Base-by-base conservation (phyloP, 2,797 vertebrate species). In the Acipenser transmontanus region DNA sequence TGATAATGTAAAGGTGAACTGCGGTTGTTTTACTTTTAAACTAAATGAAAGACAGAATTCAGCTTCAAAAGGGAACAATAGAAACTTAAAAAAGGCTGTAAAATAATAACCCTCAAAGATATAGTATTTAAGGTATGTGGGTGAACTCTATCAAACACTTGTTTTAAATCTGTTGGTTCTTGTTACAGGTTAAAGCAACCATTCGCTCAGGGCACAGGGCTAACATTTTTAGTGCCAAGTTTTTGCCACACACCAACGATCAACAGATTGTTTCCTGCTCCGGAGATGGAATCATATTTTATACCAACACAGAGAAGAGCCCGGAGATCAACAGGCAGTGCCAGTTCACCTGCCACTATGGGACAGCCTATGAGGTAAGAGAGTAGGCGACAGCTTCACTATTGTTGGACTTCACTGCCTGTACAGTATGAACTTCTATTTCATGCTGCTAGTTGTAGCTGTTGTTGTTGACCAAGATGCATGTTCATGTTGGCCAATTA, bases 201-300 rank as follows among this genome's bases (percentile, higher is more conserved):
- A 98, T 99, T 83, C 94, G 93, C 69, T 98, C 97, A 66, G 95
- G 96, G 76, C 97, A 99, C 70, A 91, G 96, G 75, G 95, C 97
- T 66, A 99, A 99, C 74, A 98, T 99, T 84, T 99, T 99, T 86
- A 98, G 97, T 65, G 97, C 97, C n/a, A 99, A 99, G 79, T 99
- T 99, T 81, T 89, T 99, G 82, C 97, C 97, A 0, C 94, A 95
- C 80, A 99, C 96, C 61, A 97, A 92, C 71, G 93, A 98, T 78
- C 95, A 95, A 74, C 95, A 99, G 86, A 98, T 99, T 76, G 83
- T 99, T 70, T 99, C 97, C 66, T 98, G 97, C 82, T 99, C 97
- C 0, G 97, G 97, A 70, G 97, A 99, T 4, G 97, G 97, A 74
- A 93, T 99, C 13, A 98, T 99, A 84, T 98, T 92, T 89, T 98